phyloP scores from a whole-genome alignment of 1,140 invertebrate species.

The Pectinophora gossypiella region DNA sequence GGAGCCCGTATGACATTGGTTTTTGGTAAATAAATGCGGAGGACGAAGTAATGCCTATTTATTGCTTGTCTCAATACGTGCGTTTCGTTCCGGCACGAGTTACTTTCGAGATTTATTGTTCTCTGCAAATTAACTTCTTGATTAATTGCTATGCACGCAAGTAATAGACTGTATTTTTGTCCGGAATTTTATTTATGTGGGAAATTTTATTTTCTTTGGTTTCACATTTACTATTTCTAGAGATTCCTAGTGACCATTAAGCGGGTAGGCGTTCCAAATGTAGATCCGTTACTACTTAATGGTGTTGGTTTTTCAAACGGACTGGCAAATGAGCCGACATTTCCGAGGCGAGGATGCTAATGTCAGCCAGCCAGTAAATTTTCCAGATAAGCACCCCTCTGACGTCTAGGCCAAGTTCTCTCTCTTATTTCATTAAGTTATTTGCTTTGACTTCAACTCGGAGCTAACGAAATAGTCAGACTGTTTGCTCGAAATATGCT shows the following conservation, averaged over 20 bases:
- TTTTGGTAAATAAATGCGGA: constrained; percentile 3
- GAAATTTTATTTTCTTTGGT: too few species aligned
- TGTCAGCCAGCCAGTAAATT: constrained; percentile 63
- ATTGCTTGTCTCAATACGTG: not conserved
- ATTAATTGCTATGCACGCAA: too few species aligned
- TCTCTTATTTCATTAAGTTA: constrained; percentile 56
- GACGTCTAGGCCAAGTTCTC: constrained; percentile 36
- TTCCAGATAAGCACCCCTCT: constrained; percentile 54
- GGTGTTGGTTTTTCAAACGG: constrained; percentile 48
- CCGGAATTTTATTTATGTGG: too few species aligned
- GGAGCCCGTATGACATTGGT: not conserved
- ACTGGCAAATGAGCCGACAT: constrained; percentile 54
- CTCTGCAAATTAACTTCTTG: too few species aligned
- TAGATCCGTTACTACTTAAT: constrained; percentile 36
- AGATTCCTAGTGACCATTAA: too few species aligned
- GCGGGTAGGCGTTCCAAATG: constrained; percentile 23
- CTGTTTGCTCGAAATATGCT: not conserved
- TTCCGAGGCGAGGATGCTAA: constrained; percentile 53
- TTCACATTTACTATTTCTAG: too few species aligned
- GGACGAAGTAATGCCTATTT: not conserved
- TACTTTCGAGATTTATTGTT: too few species aligned
- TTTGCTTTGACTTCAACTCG: constrained; percentile 42
- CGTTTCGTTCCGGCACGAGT: not conserved
- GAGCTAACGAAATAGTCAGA: constrained; percentile 27
- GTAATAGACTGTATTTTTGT: too few species aligned